Conservation (phyloP, 1,140 invertebrate genomes). For the Drosophila melanica region DNA sequence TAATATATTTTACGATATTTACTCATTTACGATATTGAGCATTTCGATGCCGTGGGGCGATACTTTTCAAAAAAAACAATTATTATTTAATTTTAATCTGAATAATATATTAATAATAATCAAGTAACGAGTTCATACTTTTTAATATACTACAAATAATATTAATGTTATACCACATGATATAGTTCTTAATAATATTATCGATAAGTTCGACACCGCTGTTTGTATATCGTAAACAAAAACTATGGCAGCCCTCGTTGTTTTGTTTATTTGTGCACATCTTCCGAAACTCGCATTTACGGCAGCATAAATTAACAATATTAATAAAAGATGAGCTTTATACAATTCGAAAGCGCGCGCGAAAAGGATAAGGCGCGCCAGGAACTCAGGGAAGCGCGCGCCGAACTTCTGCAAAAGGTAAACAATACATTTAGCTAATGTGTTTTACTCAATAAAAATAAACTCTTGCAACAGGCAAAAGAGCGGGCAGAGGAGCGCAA, state of each 20-base stretch:
- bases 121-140: too few relatives aligned
- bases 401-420: slow-evolving; percentile 70
- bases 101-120: too few relatives aligned
- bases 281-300: not conserved
- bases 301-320: not conserved
- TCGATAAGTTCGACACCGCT: slow-evolving; percentile 15
- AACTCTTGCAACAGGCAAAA: slow-evolving; percentile 56
- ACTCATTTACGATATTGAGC: not conserved
- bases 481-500: slow-evolving; percentile 64
- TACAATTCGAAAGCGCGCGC: slow-evolving; percentile 84
- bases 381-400: slow-evolving; percentile 74
- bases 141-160: too few relatives aligned
- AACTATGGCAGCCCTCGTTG: not conserved
- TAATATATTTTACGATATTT: not conserved
- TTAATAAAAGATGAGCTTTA: slow-evolving; percentile 73
- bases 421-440: slow-evolving; percentile 26
- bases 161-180: too few relatives aligned
- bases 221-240: slow-evolving; percentile 1
- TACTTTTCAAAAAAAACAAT: not conserved
- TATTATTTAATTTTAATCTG: too few relatives aligned
- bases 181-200: not conserved
- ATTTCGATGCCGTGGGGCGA: not conserved
- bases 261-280: slow-evolving; percentile 6
- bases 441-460: too few relatives aligned
- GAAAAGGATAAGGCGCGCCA: slow-evolving; percentile 83